Conservation (phyloP, 2,797 vertebrate genomes). For the Yasuhikotakia modesta region DNA sequence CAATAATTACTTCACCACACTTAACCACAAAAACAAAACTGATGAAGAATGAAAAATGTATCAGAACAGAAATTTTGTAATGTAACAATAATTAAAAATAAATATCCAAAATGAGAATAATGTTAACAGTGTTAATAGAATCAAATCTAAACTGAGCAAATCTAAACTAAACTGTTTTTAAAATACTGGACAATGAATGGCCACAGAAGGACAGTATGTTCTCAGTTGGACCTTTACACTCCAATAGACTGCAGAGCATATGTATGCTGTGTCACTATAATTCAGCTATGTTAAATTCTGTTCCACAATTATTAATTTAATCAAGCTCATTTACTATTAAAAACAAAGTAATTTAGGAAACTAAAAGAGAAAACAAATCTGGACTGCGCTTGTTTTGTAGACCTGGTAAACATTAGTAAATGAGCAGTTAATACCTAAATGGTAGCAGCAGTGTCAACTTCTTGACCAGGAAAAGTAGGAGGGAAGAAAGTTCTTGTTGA, state of each 20-base stretch:
- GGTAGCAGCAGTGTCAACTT: constrained; percentile 68
- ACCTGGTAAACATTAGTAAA: constrained; percentile 73
- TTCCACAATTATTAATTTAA: constrained; percentile 69
- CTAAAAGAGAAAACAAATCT: constrained; percentile 63
- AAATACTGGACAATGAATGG: background rate
- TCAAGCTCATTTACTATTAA: constrained; percentile 77
- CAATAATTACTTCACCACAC: constrained; percentile 45
- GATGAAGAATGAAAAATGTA: constrained; percentile 31
- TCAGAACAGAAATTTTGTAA: constrained; percentile 8
- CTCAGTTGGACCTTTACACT: constrained; percentile 63
- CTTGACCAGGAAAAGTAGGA: constrained; percentile 53
- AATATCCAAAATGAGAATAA: constrained; percentile 26
- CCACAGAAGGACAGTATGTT: constrained; percentile 18
- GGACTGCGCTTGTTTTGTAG: constrained; percentile 56
- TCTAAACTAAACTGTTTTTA: background rate
- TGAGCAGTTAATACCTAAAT: constrained; percentile 69
- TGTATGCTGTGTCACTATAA: constrained; percentile 45
- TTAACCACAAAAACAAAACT: constrained; percentile 22
- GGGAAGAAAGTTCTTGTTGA: constrained; percentile 8
- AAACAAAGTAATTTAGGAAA: constrained; percentile 70
- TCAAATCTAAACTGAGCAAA: constrained; percentile 23
- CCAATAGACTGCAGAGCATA: constrained; percentile 53
- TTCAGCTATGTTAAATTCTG: constrained; percentile 63
- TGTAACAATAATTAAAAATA: constrained; percentile 28
- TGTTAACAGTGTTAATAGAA: constrained; percentile 8